Evolutionary conservation across 2,888 invertebrate species (phyloP).

Genomic region (Eupithecia exiguata): DNA sequence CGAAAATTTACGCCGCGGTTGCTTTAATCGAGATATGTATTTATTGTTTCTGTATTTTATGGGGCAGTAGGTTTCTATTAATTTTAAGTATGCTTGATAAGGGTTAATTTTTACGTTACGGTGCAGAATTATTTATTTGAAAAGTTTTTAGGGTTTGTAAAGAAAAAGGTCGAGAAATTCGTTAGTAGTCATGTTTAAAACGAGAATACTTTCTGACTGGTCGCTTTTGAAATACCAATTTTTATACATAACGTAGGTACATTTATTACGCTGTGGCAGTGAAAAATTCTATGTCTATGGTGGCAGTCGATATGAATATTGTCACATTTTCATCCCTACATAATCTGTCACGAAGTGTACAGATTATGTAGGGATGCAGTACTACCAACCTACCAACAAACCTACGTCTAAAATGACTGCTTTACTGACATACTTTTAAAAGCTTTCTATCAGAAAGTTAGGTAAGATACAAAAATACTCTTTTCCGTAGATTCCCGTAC

Average conservation of each 20-base stretch:
- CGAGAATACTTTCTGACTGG: not conserved
- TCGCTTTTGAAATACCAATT: not conserved
- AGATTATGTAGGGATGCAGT: too few species aligned
- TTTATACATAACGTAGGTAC: not conserved
- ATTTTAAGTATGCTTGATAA: conserved; percentile 33
- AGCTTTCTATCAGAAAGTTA: not conserved
- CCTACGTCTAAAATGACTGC: not conserved
- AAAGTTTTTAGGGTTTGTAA: not conserved
- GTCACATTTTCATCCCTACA: too few species aligned
- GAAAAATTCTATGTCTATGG: too few species aligned
- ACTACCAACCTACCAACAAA: not conserved
- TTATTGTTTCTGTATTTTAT: conserved; percentile 54
- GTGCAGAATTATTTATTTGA: not conserved
- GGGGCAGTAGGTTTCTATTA: conserved; percentile 24
- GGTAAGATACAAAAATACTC: conserved; percentile 15
- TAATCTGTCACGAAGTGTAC: too few species aligned
- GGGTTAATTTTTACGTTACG: not conserved
- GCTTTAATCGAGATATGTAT: conserved; percentile 61
- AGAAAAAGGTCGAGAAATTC: not conserved
- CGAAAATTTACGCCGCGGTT: conserved; percentile 44
- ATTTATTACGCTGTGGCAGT: too few species aligned
- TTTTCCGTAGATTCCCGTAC: conserved; percentile 26
- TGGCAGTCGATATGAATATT: too few species aligned
- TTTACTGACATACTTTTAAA: conserved; percentile 3
- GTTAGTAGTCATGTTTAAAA: not conserved